Conservation (phyloP, 2,888 invertebrate genomes). For the Sinentomon sp. region DNA sequence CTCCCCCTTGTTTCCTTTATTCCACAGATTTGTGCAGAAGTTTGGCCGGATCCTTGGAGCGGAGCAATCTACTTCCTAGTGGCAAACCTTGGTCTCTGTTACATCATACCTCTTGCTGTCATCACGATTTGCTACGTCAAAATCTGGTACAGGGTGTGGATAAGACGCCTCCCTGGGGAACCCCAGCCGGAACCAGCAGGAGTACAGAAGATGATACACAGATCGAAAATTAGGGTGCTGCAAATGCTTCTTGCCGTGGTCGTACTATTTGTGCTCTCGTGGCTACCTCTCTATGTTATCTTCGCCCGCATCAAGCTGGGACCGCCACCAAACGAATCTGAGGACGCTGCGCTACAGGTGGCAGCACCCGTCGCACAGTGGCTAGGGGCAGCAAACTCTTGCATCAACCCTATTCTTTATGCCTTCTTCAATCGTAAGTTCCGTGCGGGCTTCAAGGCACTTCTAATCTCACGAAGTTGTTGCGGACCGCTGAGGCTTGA, state of each 20-base stretch:
- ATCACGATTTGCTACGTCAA: slow-evolving; percentile 26
- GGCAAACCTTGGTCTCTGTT: slow-evolving; percentile 26
- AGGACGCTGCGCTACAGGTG: slow-evolving; percentile 18
- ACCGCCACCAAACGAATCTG: slow-evolving; percentile 15
- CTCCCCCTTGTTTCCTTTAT: too few relatives aligned
- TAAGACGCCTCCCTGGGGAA: slow-evolving; percentile 22
- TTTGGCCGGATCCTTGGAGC: slow-evolving; percentile 23
- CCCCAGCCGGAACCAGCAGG: slow-evolving; percentile 11
- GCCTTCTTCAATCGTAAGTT: slow-evolving; percentile 28
- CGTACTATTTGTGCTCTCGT: slow-evolving; percentile 26
- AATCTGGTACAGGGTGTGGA: slow-evolving; percentile 25
- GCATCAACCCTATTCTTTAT: slow-evolving; percentile 29
- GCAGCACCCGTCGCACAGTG: slow-evolving; percentile 25
- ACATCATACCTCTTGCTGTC: slow-evolving; percentile 25
- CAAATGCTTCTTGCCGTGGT: slow-evolving; percentile 28
- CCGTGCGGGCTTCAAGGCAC: slow-evolving; percentile 24
- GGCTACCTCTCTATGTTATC: slow-evolving; percentile 27
- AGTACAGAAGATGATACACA: slow-evolving; percentile 19
- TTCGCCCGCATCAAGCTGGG: slow-evolving; percentile 21
- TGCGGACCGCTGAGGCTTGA: too few relatives aligned
- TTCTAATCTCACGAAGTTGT: slow-evolving; percentile 21
- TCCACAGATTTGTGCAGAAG: slow-evolving; percentile 21
- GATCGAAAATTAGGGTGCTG: slow-evolving; percentile 20
- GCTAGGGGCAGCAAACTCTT: slow-evolving; percentile 27
- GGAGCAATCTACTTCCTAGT: slow-evolving; percentile 25